Conservation (phyloP, 1,140 invertebrate species). For the Drosophila parvula region DNA sequence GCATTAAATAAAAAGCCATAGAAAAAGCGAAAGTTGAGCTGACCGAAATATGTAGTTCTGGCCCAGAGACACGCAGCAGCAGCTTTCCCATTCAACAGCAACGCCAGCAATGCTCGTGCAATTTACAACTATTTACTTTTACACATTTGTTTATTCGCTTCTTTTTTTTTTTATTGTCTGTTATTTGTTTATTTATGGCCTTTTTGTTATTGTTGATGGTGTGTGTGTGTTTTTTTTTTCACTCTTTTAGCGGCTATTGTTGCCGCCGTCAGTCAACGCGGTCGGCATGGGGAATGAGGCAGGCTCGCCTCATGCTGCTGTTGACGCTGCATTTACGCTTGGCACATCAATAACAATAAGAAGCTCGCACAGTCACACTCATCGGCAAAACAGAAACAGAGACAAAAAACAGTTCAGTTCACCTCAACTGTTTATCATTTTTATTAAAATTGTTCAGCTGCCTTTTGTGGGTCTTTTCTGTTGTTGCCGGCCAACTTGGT, state of each 20-base stretch:
- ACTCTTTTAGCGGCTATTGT: conserved; percentile 21
- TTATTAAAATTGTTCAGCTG: conserved; percentile 50
- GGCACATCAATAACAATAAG: conserved; percentile 51
- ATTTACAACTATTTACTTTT: conserved; percentile 69
- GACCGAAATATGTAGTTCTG: conserved; percentile 55
- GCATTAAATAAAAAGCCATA: conserved; percentile 28
- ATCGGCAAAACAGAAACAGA: neutral
- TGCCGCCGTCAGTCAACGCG: conserved; percentile 53
- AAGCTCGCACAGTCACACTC: conserved; percentile 22
- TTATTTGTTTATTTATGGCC: conserved; percentile 52
- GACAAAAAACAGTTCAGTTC: conserved; percentile 31
- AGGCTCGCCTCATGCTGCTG: conserved; percentile 13
- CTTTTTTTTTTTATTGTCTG: conserved; percentile 12
- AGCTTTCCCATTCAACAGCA: conserved; percentile 50
- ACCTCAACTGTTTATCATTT: conserved; percentile 62
- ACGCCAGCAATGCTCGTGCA: conserved; percentile 54
- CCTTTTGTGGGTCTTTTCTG: conserved; percentile 19
- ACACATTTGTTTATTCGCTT: conserved; percentile 54
- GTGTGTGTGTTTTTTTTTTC: too few species aligned
- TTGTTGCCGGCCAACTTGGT: conserved; percentile 1
- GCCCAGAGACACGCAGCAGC: conserved; percentile 37
- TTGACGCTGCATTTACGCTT: conserved; percentile 55
- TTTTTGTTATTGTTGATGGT: conserved; percentile 37
- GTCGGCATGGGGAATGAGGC: conserved; percentile 57
- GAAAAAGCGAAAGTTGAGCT: conserved; percentile 67